These are phyloP conservation scores for Lissocephala sabroskyi DNA, from an alignment of 2,888 invertebrate species.

Conservation along the genomic window DNA sequence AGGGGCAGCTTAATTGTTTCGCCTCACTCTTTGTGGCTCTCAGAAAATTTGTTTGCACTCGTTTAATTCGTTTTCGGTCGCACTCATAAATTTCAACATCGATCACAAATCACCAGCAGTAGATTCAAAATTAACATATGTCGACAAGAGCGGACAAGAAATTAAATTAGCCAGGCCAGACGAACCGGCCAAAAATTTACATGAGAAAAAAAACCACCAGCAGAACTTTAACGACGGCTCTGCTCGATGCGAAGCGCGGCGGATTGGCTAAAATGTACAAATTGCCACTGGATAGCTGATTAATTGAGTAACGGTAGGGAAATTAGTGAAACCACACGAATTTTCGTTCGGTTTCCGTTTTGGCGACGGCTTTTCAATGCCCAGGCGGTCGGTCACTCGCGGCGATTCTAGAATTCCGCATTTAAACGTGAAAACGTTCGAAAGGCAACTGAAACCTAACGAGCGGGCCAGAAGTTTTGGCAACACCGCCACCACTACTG, in stretches of 20 bases:
- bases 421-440: conserved; percentile 32
- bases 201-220: conserved; percentile 13
- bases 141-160: too few species aligned
- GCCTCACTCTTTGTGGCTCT: too few species aligned
- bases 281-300: too few species aligned
- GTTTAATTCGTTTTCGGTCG: too few species aligned
- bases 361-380: conserved; percentile 46
- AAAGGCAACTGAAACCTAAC: conserved; percentile 40
- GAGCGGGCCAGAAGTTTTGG: conserved; percentile 11
- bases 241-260: too few species aligned
- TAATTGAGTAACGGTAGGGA: too few species aligned
- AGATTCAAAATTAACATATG: conserved; percentile 5
- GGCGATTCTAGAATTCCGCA: conserved; percentile 37
- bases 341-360: conserved; percentile 13
- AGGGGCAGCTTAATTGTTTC: too few species aligned
- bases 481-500: conserved; percentile 9
- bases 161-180: too few species aligned
- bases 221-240: too few species aligned
- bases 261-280: too few species aligned
- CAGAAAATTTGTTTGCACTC: conserved; percentile 10
- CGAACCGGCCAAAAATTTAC: conserved; percentile 33
- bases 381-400: conserved; percentile 18
- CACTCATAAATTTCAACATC: conserved; percentile 17
- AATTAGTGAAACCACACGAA: conserved; percentile 1
- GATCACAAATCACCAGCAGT: conserved; percentile 34